These are phyloP conservation scores for Channallabes apus DNA, from an alignment of 2,797 vertebrate genomes.

Conservation along the genomic window DNA sequence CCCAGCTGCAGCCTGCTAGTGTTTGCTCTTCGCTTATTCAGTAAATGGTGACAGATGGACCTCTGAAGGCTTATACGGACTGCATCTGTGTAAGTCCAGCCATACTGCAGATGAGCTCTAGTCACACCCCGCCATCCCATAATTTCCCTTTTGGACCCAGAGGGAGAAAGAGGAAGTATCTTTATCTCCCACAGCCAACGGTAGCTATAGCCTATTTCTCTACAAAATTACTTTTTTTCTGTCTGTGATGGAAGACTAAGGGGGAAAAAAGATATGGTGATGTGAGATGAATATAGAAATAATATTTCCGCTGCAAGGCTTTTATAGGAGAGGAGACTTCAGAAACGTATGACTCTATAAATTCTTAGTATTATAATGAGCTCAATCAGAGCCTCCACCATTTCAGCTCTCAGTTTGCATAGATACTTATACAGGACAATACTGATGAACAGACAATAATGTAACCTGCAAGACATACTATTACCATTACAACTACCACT, in stretches of 20 bases:
- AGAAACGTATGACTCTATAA: constrained; percentile 30
- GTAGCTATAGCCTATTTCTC: constrained; percentile 62
- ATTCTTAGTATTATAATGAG: constrained; percentile 41
- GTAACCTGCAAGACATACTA: not conserved
- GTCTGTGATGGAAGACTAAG: constrained; percentile 62
- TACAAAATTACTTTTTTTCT: constrained; percentile 72
- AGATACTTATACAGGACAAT: constrained; percentile 1
- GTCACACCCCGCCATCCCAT: constrained; percentile 62
- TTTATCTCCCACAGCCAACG: constrained; percentile 69
- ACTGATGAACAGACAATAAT: constrained; percentile 15
- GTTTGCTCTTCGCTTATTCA: constrained; percentile 39
- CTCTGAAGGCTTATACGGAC: constrained; percentile 42
- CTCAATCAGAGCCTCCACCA: constrained; percentile 36
- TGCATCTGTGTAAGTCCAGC: constrained; percentile 47
- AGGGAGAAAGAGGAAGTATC: constrained; percentile 52
- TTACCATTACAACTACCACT: no score
- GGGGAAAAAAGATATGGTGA: constrained; percentile 61
- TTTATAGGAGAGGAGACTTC: constrained; percentile 42
- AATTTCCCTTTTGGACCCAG: constrained; percentile 50
- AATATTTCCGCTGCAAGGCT: constrained; percentile 52
- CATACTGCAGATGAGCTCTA: constrained; percentile 58
- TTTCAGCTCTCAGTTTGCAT: constrained; percentile 19
- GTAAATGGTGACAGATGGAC: constrained; percentile 46
- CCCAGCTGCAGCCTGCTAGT: constrained; percentile 34
- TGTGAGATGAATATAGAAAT: constrained; percentile 69